These are phyloP conservation scores for Dermatemys mawii DNA, from an alignment of 2,113 vertebrate species.

Conservation along the genomic window DNA sequence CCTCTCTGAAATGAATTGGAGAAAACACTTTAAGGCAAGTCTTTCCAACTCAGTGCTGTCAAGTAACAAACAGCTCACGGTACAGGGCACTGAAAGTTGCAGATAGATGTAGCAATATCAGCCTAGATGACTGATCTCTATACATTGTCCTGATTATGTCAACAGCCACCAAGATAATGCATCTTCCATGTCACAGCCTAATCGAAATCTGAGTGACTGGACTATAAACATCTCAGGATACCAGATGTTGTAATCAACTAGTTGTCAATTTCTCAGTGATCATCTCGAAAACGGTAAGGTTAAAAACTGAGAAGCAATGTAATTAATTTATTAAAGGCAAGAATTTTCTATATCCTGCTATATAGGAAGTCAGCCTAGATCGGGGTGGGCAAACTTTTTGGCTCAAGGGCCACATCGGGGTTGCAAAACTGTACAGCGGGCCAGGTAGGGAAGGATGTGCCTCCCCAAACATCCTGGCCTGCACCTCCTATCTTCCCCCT, in stretches of 20 bases:
- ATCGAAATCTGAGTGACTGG: neutral
- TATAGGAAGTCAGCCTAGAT: neutral
- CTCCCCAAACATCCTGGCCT: too few species aligned
- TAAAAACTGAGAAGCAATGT: neutral
- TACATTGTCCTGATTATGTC: neutral
- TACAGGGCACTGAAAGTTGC: neutral
- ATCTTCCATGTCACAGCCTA: neutral
- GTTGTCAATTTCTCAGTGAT: neutral
- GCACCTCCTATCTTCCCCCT: too few species aligned
- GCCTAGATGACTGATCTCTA: neutral
- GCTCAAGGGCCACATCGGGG: too few species aligned
- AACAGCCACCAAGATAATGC: neutral
- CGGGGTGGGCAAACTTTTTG: too few species aligned
- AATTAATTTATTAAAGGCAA: neutral
- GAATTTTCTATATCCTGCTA: neutral
- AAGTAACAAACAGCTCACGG: neutral
- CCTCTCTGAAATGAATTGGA: neutral
- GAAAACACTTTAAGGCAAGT: neutral
- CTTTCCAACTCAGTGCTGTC: neutral
- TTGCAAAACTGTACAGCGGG: too few species aligned
- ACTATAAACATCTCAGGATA: neutral
- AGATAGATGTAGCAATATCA: neutral
- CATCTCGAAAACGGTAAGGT: neutral
- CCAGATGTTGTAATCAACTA: neutral
- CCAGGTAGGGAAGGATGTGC: too few species aligned